Percentiles rank a stretch among this genome's conserved stretches.
Evolutionary conservation across 2,888 invertebrate species (phyloP).

Genomic region (Hypolimnas misippus): DNA sequence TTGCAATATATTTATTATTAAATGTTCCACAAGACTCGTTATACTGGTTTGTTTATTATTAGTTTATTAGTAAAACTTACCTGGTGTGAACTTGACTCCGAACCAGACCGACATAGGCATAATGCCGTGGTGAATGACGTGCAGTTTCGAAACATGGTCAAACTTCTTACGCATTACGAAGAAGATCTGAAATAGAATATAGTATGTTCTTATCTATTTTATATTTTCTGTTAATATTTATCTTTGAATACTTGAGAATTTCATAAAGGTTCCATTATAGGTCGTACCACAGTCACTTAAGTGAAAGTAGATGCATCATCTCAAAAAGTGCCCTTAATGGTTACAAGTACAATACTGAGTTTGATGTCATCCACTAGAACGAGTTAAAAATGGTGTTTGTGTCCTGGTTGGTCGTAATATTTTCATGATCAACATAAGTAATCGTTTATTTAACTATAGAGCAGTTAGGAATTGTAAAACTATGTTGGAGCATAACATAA

Average conservation of each 20-base stretch:
- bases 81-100: conserved; percentile 94
- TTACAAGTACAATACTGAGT: too few relatives aligned
- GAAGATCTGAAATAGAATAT: conserved; percentile 86
- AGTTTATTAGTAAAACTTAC: conserved; percentile 68
- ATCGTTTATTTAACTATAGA: too few relatives aligned
- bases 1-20: neutral
- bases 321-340: too few relatives aligned
- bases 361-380: too few relatives aligned
- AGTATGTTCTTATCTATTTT: neutral
- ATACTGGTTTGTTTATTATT: neutral
- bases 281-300: too few relatives aligned
- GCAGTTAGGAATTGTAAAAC: too few relatives aligned
- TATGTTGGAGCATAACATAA: too few relatives aligned
- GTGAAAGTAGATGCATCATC: too few relatives aligned
- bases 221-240: neutral
- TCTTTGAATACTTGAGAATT: neutral
- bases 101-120: conserved; percentile 98
- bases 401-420: too few relatives aligned
- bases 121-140: conserved; percentile 97
- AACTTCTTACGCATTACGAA: conserved; percentile 97
- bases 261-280: too few relatives aligned
- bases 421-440: too few relatives aligned
- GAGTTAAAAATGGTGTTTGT: too few relatives aligned
- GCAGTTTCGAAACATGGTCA: conserved; percentile 94
- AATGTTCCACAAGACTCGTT: neutral